These are phyloP conservation scores for Drosophila diplacantha DNA, from an alignment of 2,888 invertebrate genomes.

Conservation along the genomic window DNA sequence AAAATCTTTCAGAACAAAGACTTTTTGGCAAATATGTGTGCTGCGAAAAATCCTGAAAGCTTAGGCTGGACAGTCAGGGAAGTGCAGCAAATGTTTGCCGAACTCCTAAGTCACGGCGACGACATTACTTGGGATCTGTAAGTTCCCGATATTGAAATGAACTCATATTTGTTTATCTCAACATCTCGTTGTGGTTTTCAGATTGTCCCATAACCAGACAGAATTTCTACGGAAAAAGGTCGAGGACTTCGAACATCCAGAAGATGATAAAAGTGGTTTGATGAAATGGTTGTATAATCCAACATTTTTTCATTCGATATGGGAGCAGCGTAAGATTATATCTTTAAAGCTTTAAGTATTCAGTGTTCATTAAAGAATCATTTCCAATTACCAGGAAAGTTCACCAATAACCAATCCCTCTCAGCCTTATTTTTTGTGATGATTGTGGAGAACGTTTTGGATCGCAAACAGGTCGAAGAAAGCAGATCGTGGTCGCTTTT, in stretches of 20 bases:
- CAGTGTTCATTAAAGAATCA: not conserved
- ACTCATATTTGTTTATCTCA: not conserved
- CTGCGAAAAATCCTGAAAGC: not conserved
- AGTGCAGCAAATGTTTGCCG: conserved; percentile 20
- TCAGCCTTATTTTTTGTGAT: conserved; percentile 18
- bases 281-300: too few relatives aligned
- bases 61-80: conserved; percentile 1
- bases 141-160: not conserved
- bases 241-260: not conserved
- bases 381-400: conserved; percentile 4
- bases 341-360: too few relatives aligned
- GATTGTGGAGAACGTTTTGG: conserved; percentile 1
- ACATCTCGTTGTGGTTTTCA: not conserved
- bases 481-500: conserved; percentile 11
- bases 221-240: not conserved
- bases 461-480: conserved; percentile 3
- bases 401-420: conserved; percentile 12
- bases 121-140: conserved; percentile 18
- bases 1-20: not conserved
- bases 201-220: not conserved
- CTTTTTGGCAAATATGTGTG: not conserved
- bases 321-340: not conserved
- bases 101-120: conserved; percentile 5
- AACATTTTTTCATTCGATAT: not conserved
- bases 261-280: too few relatives aligned